phyloP scores from a whole-genome alignment of 1,140 invertebrate genomes.

The Bombus picipes region DNA sequence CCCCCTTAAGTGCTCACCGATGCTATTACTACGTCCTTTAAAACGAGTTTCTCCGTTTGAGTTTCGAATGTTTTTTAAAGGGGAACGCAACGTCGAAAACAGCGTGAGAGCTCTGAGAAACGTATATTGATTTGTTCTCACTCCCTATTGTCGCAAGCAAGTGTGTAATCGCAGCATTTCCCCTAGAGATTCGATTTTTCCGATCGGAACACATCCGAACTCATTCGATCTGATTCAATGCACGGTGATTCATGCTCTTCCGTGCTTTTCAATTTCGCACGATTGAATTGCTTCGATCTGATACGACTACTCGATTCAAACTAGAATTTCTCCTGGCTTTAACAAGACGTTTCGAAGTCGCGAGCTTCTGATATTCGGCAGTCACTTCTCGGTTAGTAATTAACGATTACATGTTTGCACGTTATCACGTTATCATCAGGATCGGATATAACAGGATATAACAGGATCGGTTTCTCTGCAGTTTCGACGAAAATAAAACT shows the following conservation, averaged over 20 bases:
- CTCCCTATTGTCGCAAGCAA: slow-evolving; percentile 43
- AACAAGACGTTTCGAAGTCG: slow-evolving; percentile 7
- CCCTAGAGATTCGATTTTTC: slow-evolving; percentile 48
- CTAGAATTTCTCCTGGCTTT: background rate
- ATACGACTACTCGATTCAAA: slow-evolving; percentile 40
- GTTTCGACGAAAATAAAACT: background rate
- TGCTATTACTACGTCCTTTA: background rate
- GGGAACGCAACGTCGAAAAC: background rate
- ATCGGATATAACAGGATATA: no score
- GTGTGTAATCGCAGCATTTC: slow-evolving; percentile 51
- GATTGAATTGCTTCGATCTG: slow-evolving; percentile 51
- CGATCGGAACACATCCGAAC: slow-evolving; percentile 49
- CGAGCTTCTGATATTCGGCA: background rate
- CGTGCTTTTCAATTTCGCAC: slow-evolving; percentile 50
- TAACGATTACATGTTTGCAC: background rate
- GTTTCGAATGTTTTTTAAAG: background rate
- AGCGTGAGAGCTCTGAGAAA: background rate
- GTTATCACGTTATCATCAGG: background rate
- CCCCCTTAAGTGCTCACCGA: background rate
- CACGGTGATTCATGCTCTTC: slow-evolving; percentile 52
- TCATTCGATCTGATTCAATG: slow-evolving; percentile 52
- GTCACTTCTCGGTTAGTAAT: slow-evolving; percentile 3
- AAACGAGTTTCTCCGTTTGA: background rate
- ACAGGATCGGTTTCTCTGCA: background rate
- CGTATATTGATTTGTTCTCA: slow-evolving; percentile 46